A percentile compares a stretch with the other conserved stretches of the same genome.
Evolutionary conservation across 1,140 invertebrate genomes (phyloP).

Genomic region (Odontomachus brunneus): DNA sequence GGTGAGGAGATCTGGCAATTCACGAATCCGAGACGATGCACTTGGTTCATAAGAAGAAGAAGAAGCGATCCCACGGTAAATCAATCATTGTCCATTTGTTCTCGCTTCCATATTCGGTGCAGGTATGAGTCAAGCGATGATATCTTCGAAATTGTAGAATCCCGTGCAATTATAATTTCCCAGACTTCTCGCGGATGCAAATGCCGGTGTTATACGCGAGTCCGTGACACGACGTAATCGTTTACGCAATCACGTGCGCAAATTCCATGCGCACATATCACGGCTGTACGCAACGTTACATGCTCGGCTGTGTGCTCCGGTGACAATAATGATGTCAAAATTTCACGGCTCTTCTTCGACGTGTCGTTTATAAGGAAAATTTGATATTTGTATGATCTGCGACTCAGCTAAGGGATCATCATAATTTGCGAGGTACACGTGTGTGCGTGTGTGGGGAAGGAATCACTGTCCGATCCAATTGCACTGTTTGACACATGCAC

Average conservation of each 20-base stretch:
- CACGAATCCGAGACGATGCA: not conserved
- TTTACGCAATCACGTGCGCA: not conserved
- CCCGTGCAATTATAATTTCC: not conserved
- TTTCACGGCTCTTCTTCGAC: no score
- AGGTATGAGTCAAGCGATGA: not conserved
- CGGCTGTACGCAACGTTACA: no score
- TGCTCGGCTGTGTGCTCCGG: no score
- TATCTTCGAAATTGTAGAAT: not conserved
- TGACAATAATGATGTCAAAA: no score
- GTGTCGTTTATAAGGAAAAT: no score
- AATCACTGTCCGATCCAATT: not conserved
- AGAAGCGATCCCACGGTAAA: not conserved
- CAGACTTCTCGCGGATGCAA: not conserved
- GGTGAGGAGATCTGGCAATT: constrained; percentile 4
- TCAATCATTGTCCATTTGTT: not conserved
- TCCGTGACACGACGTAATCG: not conserved
- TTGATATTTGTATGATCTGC: no score
- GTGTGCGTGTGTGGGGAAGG: not conserved
- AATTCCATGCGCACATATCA: not conserved
- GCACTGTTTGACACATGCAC: not conserved
- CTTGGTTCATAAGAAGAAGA: not conserved
- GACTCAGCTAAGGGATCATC: no score
- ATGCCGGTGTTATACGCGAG: not conserved
- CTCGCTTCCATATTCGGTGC: no score
- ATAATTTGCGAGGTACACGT: not conserved